A percentile compares a stretch with the other conserved stretches of the same genome.
phyloP scores from a whole-genome alignment of 2,888 invertebrate species.

The Leptothorax acervorum region DNA sequence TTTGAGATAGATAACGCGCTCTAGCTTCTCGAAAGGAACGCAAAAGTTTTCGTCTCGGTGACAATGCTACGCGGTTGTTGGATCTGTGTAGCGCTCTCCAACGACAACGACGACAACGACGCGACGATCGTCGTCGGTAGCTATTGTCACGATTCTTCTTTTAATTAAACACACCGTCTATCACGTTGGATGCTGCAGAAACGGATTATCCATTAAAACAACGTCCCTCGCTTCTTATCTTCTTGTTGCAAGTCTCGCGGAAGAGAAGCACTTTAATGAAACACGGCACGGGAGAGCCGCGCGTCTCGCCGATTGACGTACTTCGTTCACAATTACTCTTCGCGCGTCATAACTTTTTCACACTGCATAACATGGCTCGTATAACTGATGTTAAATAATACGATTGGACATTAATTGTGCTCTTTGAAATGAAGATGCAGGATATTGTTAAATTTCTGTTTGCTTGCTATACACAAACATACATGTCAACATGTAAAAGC shows the following conservation, averaged over 20 bases:
- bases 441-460: constrained; percentile 8
- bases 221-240: constrained; percentile 22
- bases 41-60: constrained; percentile 38
- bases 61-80: constrained; percentile 37
- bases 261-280: constrained; percentile 18
- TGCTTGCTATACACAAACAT: neutral
- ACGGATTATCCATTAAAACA: constrained; percentile 55
- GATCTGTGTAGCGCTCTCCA: neutral
- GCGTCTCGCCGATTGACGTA: constrained; percentile 32
- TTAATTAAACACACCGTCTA: constrained; percentile 75
- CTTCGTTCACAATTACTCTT: constrained; percentile 23
- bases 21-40: constrained; percentile 8
- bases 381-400: constrained; percentile 9
- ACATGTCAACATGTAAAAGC: neutral
- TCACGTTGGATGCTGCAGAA: constrained; percentile 51
- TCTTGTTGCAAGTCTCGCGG: constrained; percentile 4
- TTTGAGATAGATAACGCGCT: constrained; percentile 30
- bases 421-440: neutral
- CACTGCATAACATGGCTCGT: neutral
- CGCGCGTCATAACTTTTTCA: neutral
- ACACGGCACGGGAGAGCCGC: constrained; percentile 19
- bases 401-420: neutral
- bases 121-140: neutral
- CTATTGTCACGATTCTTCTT: constrained; percentile 66
- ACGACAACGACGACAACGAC: constrained; percentile 12